Percentiles rank a stretch among this genome's conserved stretches.
Evolutionary conservation across 1,140 invertebrate species (phyloP).

Genomic region (Lordiphosa collinella): DNA sequence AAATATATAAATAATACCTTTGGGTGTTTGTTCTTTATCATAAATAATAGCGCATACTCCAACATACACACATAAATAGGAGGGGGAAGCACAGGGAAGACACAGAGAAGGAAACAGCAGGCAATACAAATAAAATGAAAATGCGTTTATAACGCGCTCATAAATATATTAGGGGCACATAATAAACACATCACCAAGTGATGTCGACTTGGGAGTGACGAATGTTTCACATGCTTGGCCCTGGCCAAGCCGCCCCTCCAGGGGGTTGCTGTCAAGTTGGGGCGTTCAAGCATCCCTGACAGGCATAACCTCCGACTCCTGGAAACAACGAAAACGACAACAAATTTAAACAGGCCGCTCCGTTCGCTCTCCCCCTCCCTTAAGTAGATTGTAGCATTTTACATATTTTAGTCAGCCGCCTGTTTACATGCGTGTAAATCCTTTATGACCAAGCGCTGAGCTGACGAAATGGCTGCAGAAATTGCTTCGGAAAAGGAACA

Average conservation of each 20-base stretch:
- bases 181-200: constrained; percentile 73
- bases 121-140: constrained; percentile 70
- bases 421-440: constrained; percentile 72
- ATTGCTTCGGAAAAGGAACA: background rate
- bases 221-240: constrained; percentile 11
- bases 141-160: constrained; percentile 77
- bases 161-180: constrained; percentile 76
- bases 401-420: constrained; percentile 60
- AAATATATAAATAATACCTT: constrained; percentile 44
- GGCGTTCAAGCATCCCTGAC: constrained; percentile 63
- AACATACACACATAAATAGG: background rate
- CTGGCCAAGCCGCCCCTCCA: constrained; percentile 10
- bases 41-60: constrained; percentile 44
- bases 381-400: constrained; percentile 50
- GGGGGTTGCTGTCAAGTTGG: constrained; percentile 59
- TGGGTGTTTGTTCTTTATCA: constrained; percentile 48
- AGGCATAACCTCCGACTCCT: constrained; percentile 25
- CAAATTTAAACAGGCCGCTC: constrained; percentile 59
- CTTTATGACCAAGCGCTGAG: constrained; percentile 57
- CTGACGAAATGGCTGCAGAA: constrained; percentile 1
- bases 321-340: constrained; percentile 48
- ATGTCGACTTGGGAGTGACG: constrained; percentile 48
- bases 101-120: constrained; percentile 24
- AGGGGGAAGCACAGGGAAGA: background rate
- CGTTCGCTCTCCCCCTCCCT: background rate